phyloP scores from a whole-genome alignment of 2,888 invertebrate species.

The Cataglyphis cursor region DNA sequence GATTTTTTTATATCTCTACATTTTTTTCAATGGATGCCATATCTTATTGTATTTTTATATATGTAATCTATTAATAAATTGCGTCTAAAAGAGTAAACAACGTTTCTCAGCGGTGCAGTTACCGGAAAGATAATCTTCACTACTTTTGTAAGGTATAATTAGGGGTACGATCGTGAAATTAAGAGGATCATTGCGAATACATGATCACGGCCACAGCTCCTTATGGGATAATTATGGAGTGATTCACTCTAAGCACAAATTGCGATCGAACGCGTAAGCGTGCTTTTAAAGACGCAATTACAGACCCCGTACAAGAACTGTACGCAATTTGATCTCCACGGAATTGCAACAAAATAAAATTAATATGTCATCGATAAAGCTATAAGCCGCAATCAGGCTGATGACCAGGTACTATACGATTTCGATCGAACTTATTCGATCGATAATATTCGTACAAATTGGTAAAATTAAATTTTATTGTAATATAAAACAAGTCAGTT shows the following conservation, averaged over 20 bases:
- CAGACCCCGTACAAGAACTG: slow-evolving; percentile 17
- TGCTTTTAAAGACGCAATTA: slow-evolving; percentile 27
- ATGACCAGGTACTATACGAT: background rate
- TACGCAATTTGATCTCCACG: slow-evolving; percentile 36
- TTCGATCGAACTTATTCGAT: background rate
- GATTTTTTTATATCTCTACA: background rate
- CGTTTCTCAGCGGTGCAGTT: slow-evolving; percentile 9
- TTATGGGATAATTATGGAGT: slow-evolving; percentile 68
- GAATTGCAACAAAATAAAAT: slow-evolving; percentile 15
- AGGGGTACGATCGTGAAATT: slow-evolving; percentile 31
- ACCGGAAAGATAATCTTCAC: slow-evolving; percentile 2
- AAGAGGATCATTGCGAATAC: slow-evolving; percentile 29
- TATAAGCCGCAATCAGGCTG: slow-evolving; percentile 7
- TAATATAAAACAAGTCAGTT: slow-evolving; percentile 82
- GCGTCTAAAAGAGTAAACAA: slow-evolving; percentile 13
- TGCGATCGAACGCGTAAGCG: slow-evolving; percentile 31
- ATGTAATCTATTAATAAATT: slow-evolving; percentile 37
- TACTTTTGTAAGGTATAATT: slow-evolving; percentile 1
- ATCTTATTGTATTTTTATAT: slow-evolving; percentile 16
- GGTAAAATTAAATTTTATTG: slow-evolving; percentile 81
- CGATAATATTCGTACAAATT: slow-evolving; percentile 49
- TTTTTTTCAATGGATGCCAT: background rate
- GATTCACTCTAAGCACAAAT: slow-evolving; percentile 68
- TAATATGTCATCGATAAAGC: slow-evolving; percentile 10
- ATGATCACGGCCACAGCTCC: slow-evolving; percentile 54